Percentiles rank a stretch among this genome's conserved stretches.
Evolutionary conservation across 37 sponge, comb jelly and placozoan species (phyloP).

Genomic region (Trichoplax adhaerens): DNA sequence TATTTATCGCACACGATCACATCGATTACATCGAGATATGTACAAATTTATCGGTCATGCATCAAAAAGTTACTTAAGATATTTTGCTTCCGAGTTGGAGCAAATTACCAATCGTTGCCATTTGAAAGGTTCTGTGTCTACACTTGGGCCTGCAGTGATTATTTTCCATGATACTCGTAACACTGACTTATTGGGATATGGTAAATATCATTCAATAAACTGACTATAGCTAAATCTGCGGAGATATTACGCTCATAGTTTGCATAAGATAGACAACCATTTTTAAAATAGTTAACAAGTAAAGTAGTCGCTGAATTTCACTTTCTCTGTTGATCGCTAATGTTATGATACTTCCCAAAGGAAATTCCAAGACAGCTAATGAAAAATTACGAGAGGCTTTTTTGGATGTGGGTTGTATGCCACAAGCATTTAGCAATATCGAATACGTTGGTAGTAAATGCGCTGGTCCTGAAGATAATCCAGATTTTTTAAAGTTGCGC

Average conservation of each 20-base stretch:
- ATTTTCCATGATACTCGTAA: constrained; percentile 83
- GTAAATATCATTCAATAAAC: background rate
- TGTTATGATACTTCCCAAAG: constrained; percentile 15
- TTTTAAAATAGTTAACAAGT: no score
- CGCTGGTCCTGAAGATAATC: constrained; percentile 11
- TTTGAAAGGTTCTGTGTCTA: constrained; percentile 31
- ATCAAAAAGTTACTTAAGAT: constrained; percentile 61
- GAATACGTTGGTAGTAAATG: constrained; percentile 63
- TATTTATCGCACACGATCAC: constrained; percentile 73
- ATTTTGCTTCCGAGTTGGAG: constrained; percentile 59
- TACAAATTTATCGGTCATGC: constrained; percentile 76
- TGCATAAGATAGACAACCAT: no score
- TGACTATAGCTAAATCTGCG: no score
- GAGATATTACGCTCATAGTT: no score
- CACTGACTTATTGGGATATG: constrained; percentile 47
- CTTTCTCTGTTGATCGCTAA: constrained; percentile 3
- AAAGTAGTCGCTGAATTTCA: constrained; percentile 1
- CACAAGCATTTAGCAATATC: constrained; percentile 55
- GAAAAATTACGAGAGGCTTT: constrained; percentile 40
- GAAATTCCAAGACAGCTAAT: constrained; percentile 28
- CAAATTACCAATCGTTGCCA: constrained; percentile 7
- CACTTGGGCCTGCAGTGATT: constrained; percentile 65
- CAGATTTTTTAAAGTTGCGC: constrained; percentile 46
- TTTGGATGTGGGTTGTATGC: constrained; percentile 30
- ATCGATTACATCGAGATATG: constrained; percentile 86